Evolutionary conservation across 2,113 vertebrate species (phyloP).

Genomic region (Lutjanus erythropterus): DNA sequence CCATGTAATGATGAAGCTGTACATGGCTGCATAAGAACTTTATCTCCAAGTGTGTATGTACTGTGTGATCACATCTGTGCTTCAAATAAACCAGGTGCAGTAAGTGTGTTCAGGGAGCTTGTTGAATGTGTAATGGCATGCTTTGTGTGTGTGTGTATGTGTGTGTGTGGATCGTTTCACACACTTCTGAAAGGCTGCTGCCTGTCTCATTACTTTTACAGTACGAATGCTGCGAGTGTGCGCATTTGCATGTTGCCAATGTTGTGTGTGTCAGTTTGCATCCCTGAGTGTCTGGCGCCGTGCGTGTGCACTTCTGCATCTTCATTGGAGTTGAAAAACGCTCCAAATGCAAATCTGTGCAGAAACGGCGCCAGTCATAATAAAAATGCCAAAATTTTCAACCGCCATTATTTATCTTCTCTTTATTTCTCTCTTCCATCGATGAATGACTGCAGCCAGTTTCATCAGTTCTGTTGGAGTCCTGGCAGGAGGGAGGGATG

Average conservation of each 20-base stretch:
- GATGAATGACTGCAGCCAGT: conserved; percentile 34
- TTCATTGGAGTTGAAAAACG: conserved; percentile 47
- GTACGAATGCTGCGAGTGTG: background rate
- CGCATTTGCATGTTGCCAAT: background rate
- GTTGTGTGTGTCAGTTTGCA: conserved; percentile 26
- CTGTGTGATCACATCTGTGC: background rate
- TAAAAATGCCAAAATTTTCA: conserved; percentile 42
- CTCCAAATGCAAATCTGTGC: conserved; percentile 40
- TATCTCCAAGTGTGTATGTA: background rate
- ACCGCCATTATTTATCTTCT: conserved; percentile 36
- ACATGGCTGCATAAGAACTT: background rate
- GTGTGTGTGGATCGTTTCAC: no score
- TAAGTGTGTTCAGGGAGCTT: background rate
- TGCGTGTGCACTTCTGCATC: conserved; percentile 21
- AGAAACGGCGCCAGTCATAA: conserved; percentile 27
- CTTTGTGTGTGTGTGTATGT: conserved; percentile 16
- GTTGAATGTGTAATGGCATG: background rate
- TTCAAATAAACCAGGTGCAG: conserved; percentile 19
- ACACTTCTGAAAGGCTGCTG: no score
- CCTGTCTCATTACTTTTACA: conserved; percentile 23
- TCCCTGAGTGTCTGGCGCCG: background rate
- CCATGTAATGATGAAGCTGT: background rate
- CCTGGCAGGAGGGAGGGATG: conserved; percentile 37
- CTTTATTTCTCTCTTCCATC: conserved; percentile 40
- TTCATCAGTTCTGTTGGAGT: conserved; percentile 42